phyloP scores from a whole-genome alignment of 2,797 vertebrate species.

The Takifugu ocellatus region DNA sequence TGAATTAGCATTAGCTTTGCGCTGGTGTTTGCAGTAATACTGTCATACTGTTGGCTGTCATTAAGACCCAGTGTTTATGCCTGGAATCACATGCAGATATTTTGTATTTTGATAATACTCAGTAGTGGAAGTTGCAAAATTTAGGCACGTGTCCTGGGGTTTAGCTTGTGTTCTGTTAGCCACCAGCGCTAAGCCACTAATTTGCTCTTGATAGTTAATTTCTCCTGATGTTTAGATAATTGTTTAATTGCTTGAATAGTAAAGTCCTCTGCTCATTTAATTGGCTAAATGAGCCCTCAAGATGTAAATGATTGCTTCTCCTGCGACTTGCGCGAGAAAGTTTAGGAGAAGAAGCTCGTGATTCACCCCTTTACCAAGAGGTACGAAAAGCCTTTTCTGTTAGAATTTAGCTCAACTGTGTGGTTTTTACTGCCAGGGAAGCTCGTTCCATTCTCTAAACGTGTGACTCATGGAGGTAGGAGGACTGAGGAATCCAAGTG shows the following conservation, averaged over 20 bases:
- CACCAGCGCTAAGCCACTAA: background rate
- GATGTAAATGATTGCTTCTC: too few relatives aligned
- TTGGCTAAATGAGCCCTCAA: background rate
- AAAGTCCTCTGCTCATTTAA: too few relatives aligned
- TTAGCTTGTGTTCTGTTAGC: background rate
- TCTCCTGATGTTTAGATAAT: too few relatives aligned
- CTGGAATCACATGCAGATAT: too few relatives aligned
- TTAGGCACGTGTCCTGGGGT: background rate
- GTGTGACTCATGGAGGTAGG: conserved; percentile 36
- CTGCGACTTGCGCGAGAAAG: too few relatives aligned
- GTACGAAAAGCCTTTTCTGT: background rate
- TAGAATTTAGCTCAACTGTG: background rate
- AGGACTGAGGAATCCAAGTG: conserved; percentile 31
- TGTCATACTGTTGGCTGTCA: too few relatives aligned
- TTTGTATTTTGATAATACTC: too few relatives aligned
- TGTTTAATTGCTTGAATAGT: too few relatives aligned
- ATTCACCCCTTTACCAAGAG: background rate
- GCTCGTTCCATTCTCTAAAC: conserved; percentile 13
- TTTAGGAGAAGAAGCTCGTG: background rate
- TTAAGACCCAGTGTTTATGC: too few relatives aligned
- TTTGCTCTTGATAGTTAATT: background rate
- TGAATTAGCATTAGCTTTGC: background rate
- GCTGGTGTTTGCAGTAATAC: too few relatives aligned
- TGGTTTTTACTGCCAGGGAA: background rate
- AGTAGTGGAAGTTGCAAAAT: too few relatives aligned